Conservation (phyloP, 2,797 vertebrate genomes). For the Ispidina lecontei region DNA sequence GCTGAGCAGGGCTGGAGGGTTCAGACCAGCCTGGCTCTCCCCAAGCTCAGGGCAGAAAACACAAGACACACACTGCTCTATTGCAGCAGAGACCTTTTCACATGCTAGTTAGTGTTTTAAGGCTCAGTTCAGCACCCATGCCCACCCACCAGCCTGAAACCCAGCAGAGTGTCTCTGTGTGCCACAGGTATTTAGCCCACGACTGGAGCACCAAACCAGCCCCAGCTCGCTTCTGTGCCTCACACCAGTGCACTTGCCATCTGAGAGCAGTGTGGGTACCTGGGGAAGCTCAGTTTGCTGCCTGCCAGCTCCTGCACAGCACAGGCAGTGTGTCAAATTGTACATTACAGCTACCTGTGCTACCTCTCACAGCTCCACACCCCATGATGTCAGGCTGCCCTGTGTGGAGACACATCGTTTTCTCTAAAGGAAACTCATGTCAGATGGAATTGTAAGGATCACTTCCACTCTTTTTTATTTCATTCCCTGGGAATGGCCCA, state of each 20-base stretch:
- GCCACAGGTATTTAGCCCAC: not conserved
- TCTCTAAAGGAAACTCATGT: conserved; percentile 9
- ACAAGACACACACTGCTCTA: not conserved
- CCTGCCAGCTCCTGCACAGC: not conserved
- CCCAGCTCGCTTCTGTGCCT: not conserved
- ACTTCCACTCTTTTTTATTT: not conserved
- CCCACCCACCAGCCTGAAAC: not conserved
- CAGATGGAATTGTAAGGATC: not conserved
- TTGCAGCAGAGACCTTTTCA: not conserved
- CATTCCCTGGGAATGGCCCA: conserved; percentile 1
- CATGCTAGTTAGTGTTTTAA: not conserved
- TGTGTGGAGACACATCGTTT: not conserved
- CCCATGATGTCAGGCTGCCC: not conserved
- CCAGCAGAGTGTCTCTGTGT: not conserved
- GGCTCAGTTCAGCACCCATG: not conserved
- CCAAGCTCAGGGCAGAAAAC: not conserved
- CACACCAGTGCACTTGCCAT: not conserved
- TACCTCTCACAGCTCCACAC: not conserved
- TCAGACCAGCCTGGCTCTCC: not conserved
- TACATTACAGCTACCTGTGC: not conserved
- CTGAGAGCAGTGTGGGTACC: not conserved
- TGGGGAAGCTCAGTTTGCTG: not conserved
- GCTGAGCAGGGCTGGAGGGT: not conserved
- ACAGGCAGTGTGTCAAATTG: conserved; percentile 1
- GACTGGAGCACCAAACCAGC: not conserved